Evolutionary conservation across 1,140 invertebrate species (phyloP).

Genomic region (Brachionus paranguensis): DNA sequence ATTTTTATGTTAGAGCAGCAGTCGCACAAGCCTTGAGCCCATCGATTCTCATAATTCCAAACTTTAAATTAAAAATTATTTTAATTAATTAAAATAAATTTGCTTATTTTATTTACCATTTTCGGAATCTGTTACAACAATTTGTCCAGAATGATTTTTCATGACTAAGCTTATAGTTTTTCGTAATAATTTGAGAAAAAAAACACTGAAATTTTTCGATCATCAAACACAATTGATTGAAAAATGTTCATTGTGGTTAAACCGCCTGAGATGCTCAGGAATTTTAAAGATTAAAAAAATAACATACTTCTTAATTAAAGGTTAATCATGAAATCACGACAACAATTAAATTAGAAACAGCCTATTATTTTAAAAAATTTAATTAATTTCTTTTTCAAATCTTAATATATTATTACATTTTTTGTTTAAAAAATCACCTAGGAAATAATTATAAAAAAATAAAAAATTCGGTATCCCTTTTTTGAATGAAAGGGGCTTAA

Average conservation of each 20-base stretch:
- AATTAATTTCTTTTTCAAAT: background rate
- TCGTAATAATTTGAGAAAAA: too few species aligned
- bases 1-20: background rate
- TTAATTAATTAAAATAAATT: too few species aligned
- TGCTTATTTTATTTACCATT: background rate
- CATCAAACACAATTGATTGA: background rate
- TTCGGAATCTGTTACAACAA: background rate
- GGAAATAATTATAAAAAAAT: too few species aligned
- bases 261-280: background rate
- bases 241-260: background rate
- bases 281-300: background rate
- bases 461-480: too few species aligned
- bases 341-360: background rate
- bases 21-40: background rate
- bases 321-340: background rate
- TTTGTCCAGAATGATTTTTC: slow-evolving; percentile 26
- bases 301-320: background rate
- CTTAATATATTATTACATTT: background rate
- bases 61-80: background rate
- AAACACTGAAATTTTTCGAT: background rate
- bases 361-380: background rate
- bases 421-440: background rate
- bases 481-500: too few species aligned
- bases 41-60: slow-evolving; percentile 30
- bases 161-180: background rate